Evolutionary conservation across 2,797 vertebrate genomes (phyloP), one percentile per base, ranked within the genome.

Genomic region (Onychomys arenicola): DNA sequence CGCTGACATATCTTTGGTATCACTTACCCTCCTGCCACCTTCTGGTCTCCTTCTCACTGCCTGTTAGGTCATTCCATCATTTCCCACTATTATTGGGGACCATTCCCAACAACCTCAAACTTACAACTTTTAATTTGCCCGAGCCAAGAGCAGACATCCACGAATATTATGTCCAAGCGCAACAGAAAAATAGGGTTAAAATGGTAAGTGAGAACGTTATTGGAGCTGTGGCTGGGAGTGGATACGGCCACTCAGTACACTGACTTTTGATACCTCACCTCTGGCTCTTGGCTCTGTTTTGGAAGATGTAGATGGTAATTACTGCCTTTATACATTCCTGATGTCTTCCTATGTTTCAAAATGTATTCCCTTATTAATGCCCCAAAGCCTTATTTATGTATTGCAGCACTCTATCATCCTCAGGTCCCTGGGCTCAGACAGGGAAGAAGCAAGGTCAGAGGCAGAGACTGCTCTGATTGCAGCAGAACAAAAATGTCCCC

Each of bases 1-100:
- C 0, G 1, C 2, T 4, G 16, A 25, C 52, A 9, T 2, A 59
- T 2, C n/a, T 40, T 46, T 17, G n/a, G 0, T 1, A 29, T 1
- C 5, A 17, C 37, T 37, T 37, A 16, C 49, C 78, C 43, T 4
- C 67, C 57, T 2, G 1, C 34, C 13, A 5, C 6, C 9, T n/a
- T 8, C 46, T 27, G 17, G 2, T 7, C 0, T 52, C 52, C 21
- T 34, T 55, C 77, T 27, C 25, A 2, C 5, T 19, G 5, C 13
- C 46, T 11, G 4, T 37, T 3, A 52, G n/a, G 32, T 1, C 93
- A 78, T 37, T 69, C 63, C 32, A 13, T 63, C 40, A 63, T 23
- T 65, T 77, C 88, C 46, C 89, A 11, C 81, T 23, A 75, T 27
- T 49, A n/a, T 5, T 37, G 8, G 6, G 5, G 57, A 82, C 29